Evolutionary conservation across 2,888 invertebrate species (phyloP).

Genomic region (Drosophila austrosaltans): DNA sequence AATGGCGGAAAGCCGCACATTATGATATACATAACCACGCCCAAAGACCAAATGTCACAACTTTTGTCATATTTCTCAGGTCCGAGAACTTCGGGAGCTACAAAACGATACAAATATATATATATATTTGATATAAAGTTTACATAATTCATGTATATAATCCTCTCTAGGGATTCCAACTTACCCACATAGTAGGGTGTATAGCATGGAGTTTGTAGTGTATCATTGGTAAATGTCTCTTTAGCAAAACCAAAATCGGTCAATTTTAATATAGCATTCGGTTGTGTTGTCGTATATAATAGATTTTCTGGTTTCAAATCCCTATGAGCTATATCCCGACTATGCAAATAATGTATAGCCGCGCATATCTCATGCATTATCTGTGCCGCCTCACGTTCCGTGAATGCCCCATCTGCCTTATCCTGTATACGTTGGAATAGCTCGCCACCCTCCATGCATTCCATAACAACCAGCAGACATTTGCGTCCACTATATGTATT

Average conservation of each 20-base stretch:
- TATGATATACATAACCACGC: slow-evolving; percentile 99
- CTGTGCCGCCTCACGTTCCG: slow-evolving; percentile 97
- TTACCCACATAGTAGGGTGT: slow-evolving; percentile 99
- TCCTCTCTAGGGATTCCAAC: slow-evolving; percentile 63
- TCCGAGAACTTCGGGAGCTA: slow-evolving; percentile 91
- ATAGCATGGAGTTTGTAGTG: slow-evolving; percentile 98
- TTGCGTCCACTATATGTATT: slow-evolving; percentile 96
- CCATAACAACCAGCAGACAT: slow-evolving; percentile 99
- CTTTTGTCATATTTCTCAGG: slow-evolving; percentile 99
- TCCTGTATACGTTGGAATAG: slow-evolving; percentile 98
- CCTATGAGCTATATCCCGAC: slow-evolving; percentile 97
- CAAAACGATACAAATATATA: neutral
- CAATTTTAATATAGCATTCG: slow-evolving; percentile 93
- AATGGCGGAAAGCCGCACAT: slow-evolving; percentile 99
- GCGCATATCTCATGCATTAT: slow-evolving; percentile 98
- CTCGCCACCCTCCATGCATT: slow-evolving; percentile 99
- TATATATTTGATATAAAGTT: neutral
- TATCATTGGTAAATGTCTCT: slow-evolving; percentile 92
- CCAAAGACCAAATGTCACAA: slow-evolving; percentile 99
- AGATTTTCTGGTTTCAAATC: slow-evolving; percentile 99
- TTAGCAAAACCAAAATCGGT: slow-evolving; percentile 99
- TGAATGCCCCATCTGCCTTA: slow-evolving; percentile 95
- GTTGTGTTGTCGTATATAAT: slow-evolving; percentile 91
- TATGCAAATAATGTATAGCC: slow-evolving; percentile 96
- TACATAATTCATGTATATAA: too few relatives aligned